Evolutionary conservation across 2,888 invertebrate species (phyloP), one percentile per base, ranked within the genome.

Genomic region (Hyles lineata): DNA sequence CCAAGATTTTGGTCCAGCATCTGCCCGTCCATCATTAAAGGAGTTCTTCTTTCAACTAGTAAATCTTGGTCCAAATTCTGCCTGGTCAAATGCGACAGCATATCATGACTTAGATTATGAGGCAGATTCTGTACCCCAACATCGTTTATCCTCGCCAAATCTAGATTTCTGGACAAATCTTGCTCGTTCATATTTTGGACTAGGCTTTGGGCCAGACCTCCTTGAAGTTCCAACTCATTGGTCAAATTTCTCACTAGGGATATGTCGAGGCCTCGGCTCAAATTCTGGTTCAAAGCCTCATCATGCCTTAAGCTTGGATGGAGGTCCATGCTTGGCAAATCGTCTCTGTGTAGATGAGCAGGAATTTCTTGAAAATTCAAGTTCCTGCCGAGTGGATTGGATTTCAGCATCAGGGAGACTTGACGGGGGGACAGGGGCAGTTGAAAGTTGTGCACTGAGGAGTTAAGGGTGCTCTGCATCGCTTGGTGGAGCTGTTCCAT

Each of bases 401-500:
- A 89, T 81, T 94, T 93, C 0, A 94, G 78, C 93, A 93, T 93
- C 0, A 94, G 81, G 0, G 93, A 93, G 88, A 94, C 93, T 72
- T 93, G 94, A 0, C 94, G 81, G 0, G 94, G 93, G 0, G 94
- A 93, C 0, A 94, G 77, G 0, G 92, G 93, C 0, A 94, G 76
- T 76, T 92, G 93, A 73, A 94, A 90, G 79, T 92, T 93, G 77
- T 94, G 94, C 0, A 88, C 87, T 50, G 82, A 85, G 0, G 87
- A 84, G 76, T 84, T 89, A 0, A 93, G 81, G 0, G 93, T 87
- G 0, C 91, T 85, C 70, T 94, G 94, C 89, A 94, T 91, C 0
- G 90, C 92, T 81, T 94, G 92, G 71, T 94, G 94, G 0, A 94
- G 84, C 73, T 94, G 94, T 75, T 94, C 94, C 91, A 94, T 92